Evolutionary conservation across 1,140 invertebrate genomes (phyloP), one percentile per base, ranked within the genome.

Genomic region (Chrysopa pallens): DNA sequence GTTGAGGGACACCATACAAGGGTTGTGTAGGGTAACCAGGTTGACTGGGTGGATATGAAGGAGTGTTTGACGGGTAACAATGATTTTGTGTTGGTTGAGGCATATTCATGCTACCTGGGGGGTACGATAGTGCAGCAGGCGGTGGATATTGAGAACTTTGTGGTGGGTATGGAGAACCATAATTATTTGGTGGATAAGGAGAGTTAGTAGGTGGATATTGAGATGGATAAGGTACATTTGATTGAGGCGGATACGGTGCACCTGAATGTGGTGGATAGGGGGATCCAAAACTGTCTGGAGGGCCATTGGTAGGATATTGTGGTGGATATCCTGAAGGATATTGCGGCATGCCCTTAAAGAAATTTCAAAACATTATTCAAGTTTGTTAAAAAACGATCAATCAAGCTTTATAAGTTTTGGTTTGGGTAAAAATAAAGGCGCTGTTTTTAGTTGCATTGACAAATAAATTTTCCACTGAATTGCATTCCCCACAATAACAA

Each of bases 21-120:
- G 37, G 49, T 46, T 31, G 54, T 49, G 9, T 42, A 48, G 48
- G 54, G 50, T 50, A 54, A 47, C 40, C 14, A n/a, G 14, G 8
- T 8, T 43, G 49, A 27, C 43, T 46, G 28, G 46, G 27, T 28
- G 46, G 40, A 46, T 54, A 54, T 11, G 6, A 4, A 12, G 51
- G 44, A 1, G 42, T 42, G 42, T 57, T 48, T 12, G 42, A 42
- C 23, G 48, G 15, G 31, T 46, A 42, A 36, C 6, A 9, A 28
- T 8, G 1, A 23, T 17, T 49, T 40, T 8, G 29, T 9, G 44
- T 12, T 38, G 45, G 41, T 36, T 42, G 45, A 12, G 11, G 11
- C n/a, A 31, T 15, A 12, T 7, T 40, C 17, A 23, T 23, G 17
- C 17, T 23, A 23, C 17, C 17, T 23, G 17, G 17, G 2, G 17